These are phyloP conservation scores for Tragopan temminckii DNA, from an alignment of 2,797 vertebrate species.

Conservation along the genomic window DNA sequence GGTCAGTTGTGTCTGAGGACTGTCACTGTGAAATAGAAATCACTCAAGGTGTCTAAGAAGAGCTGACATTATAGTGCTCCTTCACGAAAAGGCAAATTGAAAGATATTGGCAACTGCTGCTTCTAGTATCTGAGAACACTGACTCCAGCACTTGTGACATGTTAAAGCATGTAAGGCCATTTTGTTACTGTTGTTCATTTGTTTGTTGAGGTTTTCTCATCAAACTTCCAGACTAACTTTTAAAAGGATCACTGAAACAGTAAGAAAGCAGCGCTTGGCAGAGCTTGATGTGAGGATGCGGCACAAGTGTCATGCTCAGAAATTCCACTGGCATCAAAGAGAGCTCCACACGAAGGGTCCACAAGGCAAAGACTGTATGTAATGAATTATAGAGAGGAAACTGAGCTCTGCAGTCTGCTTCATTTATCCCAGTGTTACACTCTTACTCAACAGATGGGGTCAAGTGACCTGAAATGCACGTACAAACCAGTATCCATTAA, in stretches of 20 bases:
- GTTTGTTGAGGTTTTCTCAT: neutral
- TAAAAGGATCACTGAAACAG: neutral
- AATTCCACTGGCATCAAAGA: neutral
- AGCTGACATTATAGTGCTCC: neutral
- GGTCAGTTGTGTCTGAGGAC: neutral
- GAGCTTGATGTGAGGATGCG: neutral
- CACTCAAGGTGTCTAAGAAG: neutral
- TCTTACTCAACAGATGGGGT: constrained; percentile 33
- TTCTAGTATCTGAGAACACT: neutral
- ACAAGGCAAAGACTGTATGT: neutral
- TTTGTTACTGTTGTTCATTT: neutral
- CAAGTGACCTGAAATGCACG: neutral
- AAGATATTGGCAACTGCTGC: neutral
- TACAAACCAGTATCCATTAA: constrained; percentile 2
- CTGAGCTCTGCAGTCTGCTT: neutral
- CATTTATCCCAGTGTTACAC: neutral
- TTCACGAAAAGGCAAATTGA: neutral
- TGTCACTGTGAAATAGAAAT: neutral
- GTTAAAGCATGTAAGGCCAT: neutral
- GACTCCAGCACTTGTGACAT: neutral
- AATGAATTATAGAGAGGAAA: neutral
- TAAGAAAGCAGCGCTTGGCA: neutral
- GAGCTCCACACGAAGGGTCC: neutral
- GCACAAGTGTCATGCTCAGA: rapidly evolving
- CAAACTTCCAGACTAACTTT: neutral